Evolutionary conservation across 2,888 invertebrate genomes (phyloP).

Genomic region (Meta bourneti): DNA sequence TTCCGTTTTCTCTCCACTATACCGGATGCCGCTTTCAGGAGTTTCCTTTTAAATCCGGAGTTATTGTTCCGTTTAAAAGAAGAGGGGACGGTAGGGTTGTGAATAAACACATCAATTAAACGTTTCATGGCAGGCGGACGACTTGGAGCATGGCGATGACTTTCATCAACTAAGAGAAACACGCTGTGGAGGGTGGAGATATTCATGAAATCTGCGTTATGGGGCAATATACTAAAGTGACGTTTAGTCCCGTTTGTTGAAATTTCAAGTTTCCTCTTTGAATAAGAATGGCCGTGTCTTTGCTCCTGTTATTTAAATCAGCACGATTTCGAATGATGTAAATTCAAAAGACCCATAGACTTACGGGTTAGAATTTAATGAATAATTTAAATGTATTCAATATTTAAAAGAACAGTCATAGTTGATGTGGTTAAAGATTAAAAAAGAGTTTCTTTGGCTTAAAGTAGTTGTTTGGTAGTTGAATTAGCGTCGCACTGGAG

Average conservation of each 20-base stretch:
- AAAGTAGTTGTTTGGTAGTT: no score
- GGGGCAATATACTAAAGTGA: neutral
- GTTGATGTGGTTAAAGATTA: no score
- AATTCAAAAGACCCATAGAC: no score
- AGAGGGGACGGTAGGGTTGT: neutral
- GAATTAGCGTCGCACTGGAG: no score
- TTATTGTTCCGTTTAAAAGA: slow-evolving; percentile 17
- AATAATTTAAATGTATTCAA: no score
- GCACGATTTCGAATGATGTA: no score
- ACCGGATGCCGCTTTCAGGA: slow-evolving; percentile 8
- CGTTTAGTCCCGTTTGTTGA: neutral
- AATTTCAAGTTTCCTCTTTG: neutral
- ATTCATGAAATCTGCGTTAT: neutral
- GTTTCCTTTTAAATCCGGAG: slow-evolving; percentile 3
- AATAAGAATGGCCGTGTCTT: neutral
- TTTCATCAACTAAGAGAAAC: neutral
- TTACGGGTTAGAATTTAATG: no score
- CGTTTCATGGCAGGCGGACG: neutral
- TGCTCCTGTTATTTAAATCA: neutral
- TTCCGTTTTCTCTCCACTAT: slow-evolving; percentile 19
- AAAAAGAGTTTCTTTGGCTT: no score
- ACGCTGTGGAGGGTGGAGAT: neutral
- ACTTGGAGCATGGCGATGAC: neutral
- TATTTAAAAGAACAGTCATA: no score
- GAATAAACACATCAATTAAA: slow-evolving; percentile 38